Evolutionary conservation across 2,113 vertebrate genomes (phyloP).

Genomic region (Ancistrus triradiatus): DNA sequence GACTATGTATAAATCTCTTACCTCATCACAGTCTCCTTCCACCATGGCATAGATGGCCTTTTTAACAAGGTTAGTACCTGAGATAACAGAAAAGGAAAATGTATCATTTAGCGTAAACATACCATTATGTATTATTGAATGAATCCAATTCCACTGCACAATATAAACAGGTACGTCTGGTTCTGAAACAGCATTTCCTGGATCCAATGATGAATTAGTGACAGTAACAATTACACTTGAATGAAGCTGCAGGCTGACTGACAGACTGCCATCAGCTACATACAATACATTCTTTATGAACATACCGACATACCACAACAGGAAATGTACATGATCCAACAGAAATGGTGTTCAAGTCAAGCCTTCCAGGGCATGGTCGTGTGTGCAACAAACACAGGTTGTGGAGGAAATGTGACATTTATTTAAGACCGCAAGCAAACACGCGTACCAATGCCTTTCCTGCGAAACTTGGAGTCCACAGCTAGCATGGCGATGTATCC

Average conservation of each 20-base stretch:
- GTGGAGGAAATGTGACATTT: too few species aligned
- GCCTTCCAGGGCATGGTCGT: neutral
- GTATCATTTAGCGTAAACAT: neutral
- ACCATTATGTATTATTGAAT: too few species aligned
- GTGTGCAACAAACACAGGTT: neutral
- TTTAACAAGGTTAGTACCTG: conserved; percentile 99
- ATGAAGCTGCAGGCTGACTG: too few species aligned
- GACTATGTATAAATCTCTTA: too few species aligned
- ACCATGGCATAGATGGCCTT: conserved; percentile 99
- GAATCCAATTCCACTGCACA: too few species aligned
- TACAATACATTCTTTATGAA: neutral
- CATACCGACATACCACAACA: neutral
- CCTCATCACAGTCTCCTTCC: conserved; percentile 99
- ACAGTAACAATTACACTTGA: too few species aligned
- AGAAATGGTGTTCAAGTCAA: neutral
- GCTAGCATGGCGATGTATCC: conserved; percentile 99
- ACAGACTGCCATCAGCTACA: neutral
- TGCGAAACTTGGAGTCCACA: conserved; percentile 98
- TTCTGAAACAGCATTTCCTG: too few species aligned
- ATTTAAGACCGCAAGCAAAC: neutral
- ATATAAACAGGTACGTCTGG: too few species aligned
- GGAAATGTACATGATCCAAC: neutral
- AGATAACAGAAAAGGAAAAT: conserved; percentile 34
- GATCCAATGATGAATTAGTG: too few species aligned
- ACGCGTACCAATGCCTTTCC: conserved; percentile 98